phyloP scores from a whole-genome alignment of 2,888 invertebrate genomes.

The Pammene aurita region DNA sequence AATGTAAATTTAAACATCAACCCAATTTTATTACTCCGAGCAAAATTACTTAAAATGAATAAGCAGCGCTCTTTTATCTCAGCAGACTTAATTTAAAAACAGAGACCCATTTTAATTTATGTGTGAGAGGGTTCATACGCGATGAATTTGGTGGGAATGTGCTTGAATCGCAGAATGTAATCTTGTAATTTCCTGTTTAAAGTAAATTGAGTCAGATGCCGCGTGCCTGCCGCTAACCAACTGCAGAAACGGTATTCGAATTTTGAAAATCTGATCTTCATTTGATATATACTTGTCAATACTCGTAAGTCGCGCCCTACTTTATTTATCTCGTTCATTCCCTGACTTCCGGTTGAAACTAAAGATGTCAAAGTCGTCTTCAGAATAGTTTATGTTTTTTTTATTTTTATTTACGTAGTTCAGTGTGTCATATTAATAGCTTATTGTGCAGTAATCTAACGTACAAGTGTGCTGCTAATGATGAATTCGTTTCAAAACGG shows the following conservation, averaged over 20 bases:
- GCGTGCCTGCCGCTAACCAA: constrained; percentile 2
- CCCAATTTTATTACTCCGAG: constrained; percentile 22
- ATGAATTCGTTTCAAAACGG: too few species aligned
- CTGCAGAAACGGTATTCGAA: neutral
- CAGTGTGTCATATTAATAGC: too few species aligned
- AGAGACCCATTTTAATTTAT: constrained; percentile 25
- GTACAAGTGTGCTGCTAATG: too few species aligned
- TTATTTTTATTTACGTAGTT: too few species aligned
- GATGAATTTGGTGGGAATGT: constrained; percentile 23
- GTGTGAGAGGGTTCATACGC: constrained; percentile 22
- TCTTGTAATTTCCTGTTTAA: constrained; percentile 18
- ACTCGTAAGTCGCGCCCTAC: too few species aligned
- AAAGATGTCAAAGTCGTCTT: too few species aligned
- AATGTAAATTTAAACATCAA: constrained; percentile 20
- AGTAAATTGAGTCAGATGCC: constrained; percentile 10
- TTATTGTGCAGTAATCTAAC: too few species aligned
- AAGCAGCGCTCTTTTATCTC: constrained; percentile 12
- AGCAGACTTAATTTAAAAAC: constrained; percentile 24
- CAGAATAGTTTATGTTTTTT: too few species aligned
- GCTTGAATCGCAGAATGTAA: constrained; percentile 21
- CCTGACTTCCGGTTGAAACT: too few species aligned
- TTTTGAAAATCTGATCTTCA: neutral
- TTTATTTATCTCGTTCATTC: too few species aligned
- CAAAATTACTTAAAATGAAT: constrained; percentile 11
- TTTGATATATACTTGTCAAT: neutral